phyloP scores from a whole-genome alignment of 2,888 invertebrate species.

The Endotricha flammealis region DNA sequence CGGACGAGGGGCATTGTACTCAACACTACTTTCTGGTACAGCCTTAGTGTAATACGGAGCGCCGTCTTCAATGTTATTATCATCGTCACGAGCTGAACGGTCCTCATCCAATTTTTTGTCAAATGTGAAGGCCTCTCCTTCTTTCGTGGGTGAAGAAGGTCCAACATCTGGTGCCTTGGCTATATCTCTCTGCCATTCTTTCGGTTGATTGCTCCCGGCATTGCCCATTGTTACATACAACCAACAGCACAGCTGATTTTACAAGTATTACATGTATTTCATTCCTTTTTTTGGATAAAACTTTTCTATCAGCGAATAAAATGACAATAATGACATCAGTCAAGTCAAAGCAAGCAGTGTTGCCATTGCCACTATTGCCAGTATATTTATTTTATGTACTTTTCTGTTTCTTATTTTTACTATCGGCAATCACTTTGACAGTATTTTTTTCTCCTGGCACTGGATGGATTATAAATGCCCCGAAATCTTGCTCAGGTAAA shows the following conservation, averaged over 20 bases:
- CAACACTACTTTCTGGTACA: conserved; percentile 67
- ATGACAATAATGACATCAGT: too few species aligned
- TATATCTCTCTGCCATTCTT: conserved; percentile 86
- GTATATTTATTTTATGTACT: too few species aligned
- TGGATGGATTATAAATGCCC: too few species aligned
- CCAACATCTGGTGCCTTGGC: conserved; percentile 55
- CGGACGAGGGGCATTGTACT: conserved; percentile 70
- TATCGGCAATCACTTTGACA: too few species aligned
- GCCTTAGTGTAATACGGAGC: conserved; percentile 86
- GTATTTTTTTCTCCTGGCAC: too few species aligned
- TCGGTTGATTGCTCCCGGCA: conserved; percentile 84
- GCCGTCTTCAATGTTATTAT: conserved; percentile 82
- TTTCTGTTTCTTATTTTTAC: too few species aligned
- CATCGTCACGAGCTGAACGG: conserved; percentile 79
- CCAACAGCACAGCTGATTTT: too few species aligned
- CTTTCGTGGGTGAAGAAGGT: conserved; percentile 71
- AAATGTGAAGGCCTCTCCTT: conserved; percentile 91
- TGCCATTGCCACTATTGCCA: too few species aligned
- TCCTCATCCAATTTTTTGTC: conserved; percentile 87
- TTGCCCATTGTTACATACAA: conserved; percentile 84
- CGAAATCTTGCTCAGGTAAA: too few species aligned
- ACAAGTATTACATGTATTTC: background rate
- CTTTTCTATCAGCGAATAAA: too few species aligned
- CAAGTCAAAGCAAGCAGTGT: too few species aligned
- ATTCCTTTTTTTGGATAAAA: too few species aligned